Evolutionary conservation across 1,140 invertebrate genomes (phyloP), one percentile per base, ranked within the genome.

Genomic region (Microplitis demolitor): DNA sequence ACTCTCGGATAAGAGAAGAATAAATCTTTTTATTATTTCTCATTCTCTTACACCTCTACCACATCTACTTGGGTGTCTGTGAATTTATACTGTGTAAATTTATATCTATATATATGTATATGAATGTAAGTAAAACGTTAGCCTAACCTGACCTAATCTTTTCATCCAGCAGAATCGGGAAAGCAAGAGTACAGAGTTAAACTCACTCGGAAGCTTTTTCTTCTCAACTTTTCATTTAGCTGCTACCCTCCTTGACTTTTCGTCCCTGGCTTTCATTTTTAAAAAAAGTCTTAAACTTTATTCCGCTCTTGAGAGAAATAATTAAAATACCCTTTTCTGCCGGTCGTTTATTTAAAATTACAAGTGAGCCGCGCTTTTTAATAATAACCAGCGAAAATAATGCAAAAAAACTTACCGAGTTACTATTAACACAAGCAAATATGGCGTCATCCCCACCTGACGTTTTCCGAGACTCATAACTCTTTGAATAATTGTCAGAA

Each of bases 21-120:
- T 87, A 87, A 87, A 87, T 87, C 84, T 86, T 87, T 86, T 86
- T 86, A 87, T 87, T 85, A 87, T 87, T 83, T 79, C 79, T 58
- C 78, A 76, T 70, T 63, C 82, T 70, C 74, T 58, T 74, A 39
- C 66, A 34, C 34, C 63, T 71, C 68, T 9, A 24, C 33, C 24
- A 34, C 31, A 13, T 11, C 34, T 13, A 6, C 4, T 31, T 34
- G 33, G 51, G 24, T 50, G 34, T 31, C 58, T 63, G 56, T 37
- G 24, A 24, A 24, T 24, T 24, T 2, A 24, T 1, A 24, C 31
- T 39, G 24, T 54, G 16, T 14, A 58, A 34, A 58, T 54, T 54
- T 39, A 39, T 50, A 4, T 62, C 6, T 50, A 54, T 54, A 54
- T n/a, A 54, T n/a, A 54, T 54, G n/a, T 54, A n/a, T 54, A 54